Evolutionary conservation across 2,113 vertebrate species (phyloP), one percentile per base, ranked within the genome.

Genomic region (Chionodraco myersi): DNA sequence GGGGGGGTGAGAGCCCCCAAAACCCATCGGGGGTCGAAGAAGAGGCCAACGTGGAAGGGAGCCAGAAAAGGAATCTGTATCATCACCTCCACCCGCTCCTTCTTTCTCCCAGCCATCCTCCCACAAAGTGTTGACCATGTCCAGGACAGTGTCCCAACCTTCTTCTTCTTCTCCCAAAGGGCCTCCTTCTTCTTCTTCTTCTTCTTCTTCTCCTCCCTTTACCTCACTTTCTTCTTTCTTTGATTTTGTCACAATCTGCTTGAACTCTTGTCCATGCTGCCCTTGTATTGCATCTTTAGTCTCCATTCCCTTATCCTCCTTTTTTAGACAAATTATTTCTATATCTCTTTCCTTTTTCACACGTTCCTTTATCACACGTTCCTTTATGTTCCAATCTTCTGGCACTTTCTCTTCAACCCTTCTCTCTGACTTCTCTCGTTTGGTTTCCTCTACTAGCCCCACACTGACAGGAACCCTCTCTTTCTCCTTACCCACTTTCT

Each of bases 81-180:
- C 94, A 1, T 69, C 88, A 36, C 62, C 83, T 56, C 49, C 84
- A 79, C 83, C 75, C 56, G 21, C 82, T 60, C 72, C 77, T 1
- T 34, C 75, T 86, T 88, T 90, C 4, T 88, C 91, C 89, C 90
- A 93, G 10, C 88, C 80, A 0, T 93, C 94, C 57, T 95, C 94
- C 95, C 95, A 95, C 71, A 95, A 68, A 0, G 92, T 94, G 81
- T 94, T 94, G 44, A 95, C 94, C 92, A 95, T 94, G 18, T 94
- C 91, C 6, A 95, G 90, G 10, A 95, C 92, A 3, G 86, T 72
- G 26, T 95, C 94, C 95, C 95, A 95, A 36, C 89, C 86, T 72
- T 92, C 77, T 52, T 21, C 21, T 21, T 75, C 90, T 6, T 75
- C 87, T 30, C 30, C 73, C 49, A 30, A 53, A 34, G 66, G 72